phyloP scores from a whole-genome alignment of 2,888 invertebrate species.

The Drosophila pseudotalamancana region DNA sequence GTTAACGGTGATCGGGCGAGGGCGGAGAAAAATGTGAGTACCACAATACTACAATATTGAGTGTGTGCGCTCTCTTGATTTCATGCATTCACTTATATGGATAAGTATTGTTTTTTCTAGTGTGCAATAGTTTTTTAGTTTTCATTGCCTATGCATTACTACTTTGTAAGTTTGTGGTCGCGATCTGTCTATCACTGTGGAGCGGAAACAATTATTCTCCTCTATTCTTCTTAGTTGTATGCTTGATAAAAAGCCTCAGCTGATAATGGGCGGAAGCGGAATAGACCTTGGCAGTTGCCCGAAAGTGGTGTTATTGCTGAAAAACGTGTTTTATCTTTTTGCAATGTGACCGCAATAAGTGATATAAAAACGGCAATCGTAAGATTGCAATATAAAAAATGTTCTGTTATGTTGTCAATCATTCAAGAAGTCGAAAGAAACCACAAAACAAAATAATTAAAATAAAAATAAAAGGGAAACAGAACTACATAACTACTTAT shows the following conservation, averaged over 20 bases:
- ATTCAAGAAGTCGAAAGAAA: slow-evolving; percentile 36
- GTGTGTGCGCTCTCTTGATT: slow-evolving; percentile 15
- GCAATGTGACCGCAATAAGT: slow-evolving; percentile 10
- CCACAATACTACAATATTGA: slow-evolving; percentile 13
- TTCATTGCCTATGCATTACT: slow-evolving; percentile 45
- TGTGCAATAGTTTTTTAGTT: slow-evolving; percentile 20
- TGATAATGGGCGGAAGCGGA: slow-evolving; percentile 34
- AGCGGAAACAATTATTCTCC: slow-evolving; percentile 30
- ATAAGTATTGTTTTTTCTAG: slow-evolving; percentile 15
- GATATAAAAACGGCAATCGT: neutral
- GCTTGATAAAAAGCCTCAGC: slow-evolving; percentile 11
- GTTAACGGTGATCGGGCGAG: slow-evolving; percentile 30
- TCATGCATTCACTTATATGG: neutral
- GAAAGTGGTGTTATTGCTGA: slow-evolving; percentile 1
- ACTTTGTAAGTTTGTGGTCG: slow-evolving; percentile 4
- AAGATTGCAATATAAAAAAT: slow-evolving; percentile 24
- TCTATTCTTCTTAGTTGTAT: slow-evolving; percentile 9
- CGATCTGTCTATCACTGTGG: slow-evolving; percentile 13
- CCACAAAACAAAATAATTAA: slow-evolving; percentile 19
- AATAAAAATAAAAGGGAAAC: slow-evolving; percentile 24
- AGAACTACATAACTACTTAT: slow-evolving; percentile 60
- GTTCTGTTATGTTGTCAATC: slow-evolving; percentile 34
- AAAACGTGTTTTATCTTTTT: neutral
- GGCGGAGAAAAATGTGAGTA: slow-evolving; percentile 68
- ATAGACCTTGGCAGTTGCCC: slow-evolving; percentile 12